phyloP scores from a whole-genome alignment of 2,888 invertebrate species.

The Dasypolia templi region DNA sequence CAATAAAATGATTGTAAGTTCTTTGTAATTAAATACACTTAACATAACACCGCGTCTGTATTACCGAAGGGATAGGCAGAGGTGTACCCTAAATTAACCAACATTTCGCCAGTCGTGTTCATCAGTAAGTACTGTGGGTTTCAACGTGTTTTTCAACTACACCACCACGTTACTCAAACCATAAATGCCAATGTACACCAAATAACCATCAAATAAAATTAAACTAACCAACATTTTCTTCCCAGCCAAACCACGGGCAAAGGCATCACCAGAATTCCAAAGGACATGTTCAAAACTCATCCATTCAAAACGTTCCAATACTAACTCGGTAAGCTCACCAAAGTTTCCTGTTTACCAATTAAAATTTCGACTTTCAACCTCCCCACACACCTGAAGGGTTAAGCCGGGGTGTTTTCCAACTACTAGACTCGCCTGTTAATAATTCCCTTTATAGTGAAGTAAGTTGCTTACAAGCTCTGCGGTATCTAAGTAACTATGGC shows the following conservation, averaged over 20 bases:
- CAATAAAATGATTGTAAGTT: too few species aligned
- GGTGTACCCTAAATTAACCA: background rate
- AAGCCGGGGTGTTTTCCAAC: slow-evolving; percentile 67
- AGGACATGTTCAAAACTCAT: slow-evolving; percentile 56
- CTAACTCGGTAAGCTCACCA: slow-evolving; percentile 48
- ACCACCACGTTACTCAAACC: too few species aligned
- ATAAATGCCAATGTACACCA: too few species aligned
- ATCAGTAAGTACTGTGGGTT: background rate
- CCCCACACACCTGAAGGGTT: slow-evolving; percentile 67
- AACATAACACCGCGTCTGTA: background rate
- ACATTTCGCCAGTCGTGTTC: background rate
- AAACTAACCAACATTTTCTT: slow-evolving; percentile 7
- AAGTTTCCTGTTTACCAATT: slow-evolving; percentile 68
- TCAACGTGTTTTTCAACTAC: background rate
- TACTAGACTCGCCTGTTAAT: slow-evolving; percentile 69
- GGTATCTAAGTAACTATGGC: slow-evolving; percentile 66
- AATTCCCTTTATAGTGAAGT: slow-evolving; percentile 71
- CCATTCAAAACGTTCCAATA: slow-evolving; percentile 55
- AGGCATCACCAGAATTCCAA: slow-evolving; percentile 36
- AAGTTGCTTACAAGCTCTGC: slow-evolving; percentile 69
- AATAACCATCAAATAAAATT: background rate
- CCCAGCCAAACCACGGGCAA: background rate
- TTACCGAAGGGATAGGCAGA: background rate
- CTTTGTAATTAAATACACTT: background rate
- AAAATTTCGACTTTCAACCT: slow-evolving; percentile 69